These are phyloP conservation scores for Bubalus kerabau DNA, from an alignment of 2,113 vertebrate species.

Conservation along the genomic window DNA sequence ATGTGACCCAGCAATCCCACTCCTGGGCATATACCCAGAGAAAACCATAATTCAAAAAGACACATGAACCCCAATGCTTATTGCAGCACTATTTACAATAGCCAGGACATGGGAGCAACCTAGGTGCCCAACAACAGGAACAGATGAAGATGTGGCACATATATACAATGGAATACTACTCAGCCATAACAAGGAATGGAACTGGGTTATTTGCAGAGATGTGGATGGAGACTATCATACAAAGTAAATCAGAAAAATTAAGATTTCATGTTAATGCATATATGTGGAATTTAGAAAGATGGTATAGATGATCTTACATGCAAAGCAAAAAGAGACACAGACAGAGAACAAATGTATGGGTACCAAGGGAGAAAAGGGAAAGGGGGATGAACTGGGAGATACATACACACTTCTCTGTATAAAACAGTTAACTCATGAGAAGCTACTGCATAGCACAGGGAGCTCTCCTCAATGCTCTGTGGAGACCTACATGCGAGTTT, in stretches of 20 bases:
- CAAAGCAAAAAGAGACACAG: not conserved
- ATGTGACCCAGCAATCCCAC: not conserved
- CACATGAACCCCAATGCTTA: not conserved
- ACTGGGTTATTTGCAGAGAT: not conserved
- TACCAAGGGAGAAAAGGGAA: not conserved
- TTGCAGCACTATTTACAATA: not conserved
- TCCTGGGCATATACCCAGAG: not conserved
- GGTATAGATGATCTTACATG: not conserved
- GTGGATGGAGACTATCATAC: not conserved
- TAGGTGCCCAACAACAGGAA: not conserved
- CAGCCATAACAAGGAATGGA: not conserved
- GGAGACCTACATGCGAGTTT: accelerated
- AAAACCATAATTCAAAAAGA: not conserved
- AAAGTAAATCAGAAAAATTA: not conserved
- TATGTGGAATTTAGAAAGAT: not conserved
- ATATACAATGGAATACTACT: not conserved
- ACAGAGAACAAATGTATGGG: not conserved
- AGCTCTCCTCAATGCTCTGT: not conserved
- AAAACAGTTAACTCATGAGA: not conserved
- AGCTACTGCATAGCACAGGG: not conserved
- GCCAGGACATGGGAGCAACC: not conserved
- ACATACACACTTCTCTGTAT: not conserved
- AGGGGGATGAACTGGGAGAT: not conserved
- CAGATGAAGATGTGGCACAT: not conserved
- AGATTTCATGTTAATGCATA: not conserved